Conservation (phyloP, 2,113 vertebrate genomes). For the Trichomycterus rosablanca region DNA sequence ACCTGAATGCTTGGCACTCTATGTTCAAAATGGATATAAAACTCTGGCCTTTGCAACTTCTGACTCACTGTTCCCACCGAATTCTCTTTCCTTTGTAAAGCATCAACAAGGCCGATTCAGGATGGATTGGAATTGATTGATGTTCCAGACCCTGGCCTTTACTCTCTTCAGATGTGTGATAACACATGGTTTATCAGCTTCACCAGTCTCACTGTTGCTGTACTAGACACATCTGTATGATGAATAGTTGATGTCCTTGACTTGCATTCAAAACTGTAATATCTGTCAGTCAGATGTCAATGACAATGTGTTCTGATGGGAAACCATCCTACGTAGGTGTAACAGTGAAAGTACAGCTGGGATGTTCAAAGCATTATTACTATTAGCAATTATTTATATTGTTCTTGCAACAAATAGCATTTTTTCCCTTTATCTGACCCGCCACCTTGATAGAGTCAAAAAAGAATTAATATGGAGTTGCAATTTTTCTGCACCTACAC, state of each 20-base stretch:
- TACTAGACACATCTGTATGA: too few species aligned
- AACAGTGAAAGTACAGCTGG: too few species aligned
- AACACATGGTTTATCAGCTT: not conserved
- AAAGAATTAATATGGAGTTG: too few species aligned
- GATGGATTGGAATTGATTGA: conserved; percentile 12
- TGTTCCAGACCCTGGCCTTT: conserved; percentile 9
- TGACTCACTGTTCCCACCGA: not conserved
- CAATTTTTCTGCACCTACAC: too few species aligned
- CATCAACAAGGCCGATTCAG: not conserved
- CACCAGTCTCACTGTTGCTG: not conserved
- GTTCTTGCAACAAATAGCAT: too few species aligned
- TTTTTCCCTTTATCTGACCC: too few species aligned
- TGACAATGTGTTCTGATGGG: too few species aligned
- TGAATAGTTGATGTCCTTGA: conserved; percentile 5
- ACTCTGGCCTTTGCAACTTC: conserved; percentile 3
- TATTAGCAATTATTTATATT: too few species aligned
- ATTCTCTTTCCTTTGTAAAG: conserved; percentile 6
- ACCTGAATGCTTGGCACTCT: not conserved
- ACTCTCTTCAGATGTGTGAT: conserved; percentile 9
- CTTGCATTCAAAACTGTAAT: not conserved
- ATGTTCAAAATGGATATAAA: conserved; percentile 1
- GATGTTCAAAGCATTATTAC: too few species aligned
- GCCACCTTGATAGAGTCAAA: too few species aligned
- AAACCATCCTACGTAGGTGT: too few species aligned
- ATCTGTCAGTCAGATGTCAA: not conserved